Percentiles rank a stretch among this genome's conserved stretches.
Conservation (phyloP, 1,140 invertebrate genomes). For the Sinonovacula constricta region DNA sequence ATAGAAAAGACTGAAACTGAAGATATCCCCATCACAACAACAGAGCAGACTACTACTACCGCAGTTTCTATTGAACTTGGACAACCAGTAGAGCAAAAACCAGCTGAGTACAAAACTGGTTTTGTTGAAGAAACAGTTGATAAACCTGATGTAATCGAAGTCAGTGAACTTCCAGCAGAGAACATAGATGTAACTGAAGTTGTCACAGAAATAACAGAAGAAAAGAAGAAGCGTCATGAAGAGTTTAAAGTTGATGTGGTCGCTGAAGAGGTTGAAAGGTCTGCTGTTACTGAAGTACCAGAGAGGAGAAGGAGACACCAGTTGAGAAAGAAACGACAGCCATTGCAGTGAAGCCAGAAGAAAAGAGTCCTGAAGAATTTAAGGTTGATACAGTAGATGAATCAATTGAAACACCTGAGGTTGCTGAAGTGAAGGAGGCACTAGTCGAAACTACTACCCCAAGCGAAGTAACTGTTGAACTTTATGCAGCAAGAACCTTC, state of each 20-base stretch:
- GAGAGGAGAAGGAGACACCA: too few relatives aligned
- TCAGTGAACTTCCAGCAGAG: constrained; percentile 14
- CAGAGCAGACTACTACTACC: constrained; percentile 7
- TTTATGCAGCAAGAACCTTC: constrained; percentile 53
- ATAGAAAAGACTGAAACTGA: constrained; percentile 50
- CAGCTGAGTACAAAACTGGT: constrained; percentile 47
- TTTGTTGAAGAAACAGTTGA: constrained; percentile 35
- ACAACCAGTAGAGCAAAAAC: constrained; percentile 32
- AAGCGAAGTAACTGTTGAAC: constrained; percentile 59
- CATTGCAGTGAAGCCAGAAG: constrained; percentile 14
- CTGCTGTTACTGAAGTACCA: constrained; percentile 12
- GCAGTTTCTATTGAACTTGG: constrained; percentile 45
- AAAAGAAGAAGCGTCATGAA: constrained; percentile 28
- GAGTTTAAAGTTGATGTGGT: constrained; percentile 34
- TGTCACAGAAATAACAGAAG: constrained; percentile 43
- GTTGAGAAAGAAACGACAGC: constrained; percentile 11
- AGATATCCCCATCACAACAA: constrained; percentile 16
- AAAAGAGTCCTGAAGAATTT: constrained; percentile 31
- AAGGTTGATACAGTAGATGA: constrained; percentile 40
- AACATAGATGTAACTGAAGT: constrained; percentile 49
- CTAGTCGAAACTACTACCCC: constrained; percentile 7
- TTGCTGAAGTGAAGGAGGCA: constrained; percentile 30
- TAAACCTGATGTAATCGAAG: constrained; percentile 51
- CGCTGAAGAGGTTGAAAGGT: constrained; percentile 29
- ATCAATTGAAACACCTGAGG: constrained; percentile 22